Percentiles rank a stretch among this genome's conserved stretches.
Evolutionary conservation across 2,888 invertebrate genomes (phyloP).

Genomic region (Schizotus pectinicornis): DNA sequence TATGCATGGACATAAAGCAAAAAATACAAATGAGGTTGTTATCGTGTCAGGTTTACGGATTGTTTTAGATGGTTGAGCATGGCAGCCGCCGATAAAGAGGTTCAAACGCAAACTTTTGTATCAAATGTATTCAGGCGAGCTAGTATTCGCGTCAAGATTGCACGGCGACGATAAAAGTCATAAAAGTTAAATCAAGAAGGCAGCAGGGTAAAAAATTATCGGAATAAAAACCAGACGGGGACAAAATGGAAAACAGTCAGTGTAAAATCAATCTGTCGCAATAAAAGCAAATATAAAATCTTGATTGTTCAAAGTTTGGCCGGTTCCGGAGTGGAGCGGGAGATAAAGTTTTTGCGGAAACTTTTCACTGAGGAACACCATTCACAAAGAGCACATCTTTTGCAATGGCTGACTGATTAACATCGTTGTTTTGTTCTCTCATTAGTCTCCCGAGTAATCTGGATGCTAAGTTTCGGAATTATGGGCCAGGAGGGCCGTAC

Average conservation of each 20-base stretch:
- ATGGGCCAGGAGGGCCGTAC: constrained; percentile 40
- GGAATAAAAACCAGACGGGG: constrained; percentile 29
- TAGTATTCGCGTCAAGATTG: constrained; percentile 16
- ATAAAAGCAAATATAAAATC: constrained; percentile 40
- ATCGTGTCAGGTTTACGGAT: too few species aligned
- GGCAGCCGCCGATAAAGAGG: not conserved
- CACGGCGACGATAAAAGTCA: constrained; percentile 32
- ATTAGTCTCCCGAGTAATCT: constrained; percentile 43
- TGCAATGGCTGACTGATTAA: constrained; percentile 52
- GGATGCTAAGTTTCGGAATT: constrained; percentile 51
- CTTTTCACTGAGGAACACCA: constrained; percentile 33
- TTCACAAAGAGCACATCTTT: constrained; percentile 44
- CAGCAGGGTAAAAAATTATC: constrained; percentile 39
- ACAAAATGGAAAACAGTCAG: constrained; percentile 37
- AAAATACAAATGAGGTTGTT: too few species aligned
- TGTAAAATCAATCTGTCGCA: constrained; percentile 39
- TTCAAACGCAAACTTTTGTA: constrained; percentile 5
- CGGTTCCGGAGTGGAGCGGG: constrained; percentile 22
- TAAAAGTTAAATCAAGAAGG: constrained; percentile 37
- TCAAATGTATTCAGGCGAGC: constrained; percentile 1
- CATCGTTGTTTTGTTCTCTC: constrained; percentile 48
- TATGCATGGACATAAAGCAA: too few species aligned
- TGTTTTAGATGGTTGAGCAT: too few species aligned
- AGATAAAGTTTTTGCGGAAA: constrained; percentile 33
- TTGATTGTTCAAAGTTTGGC: constrained; percentile 32